These are phyloP conservation scores for Helleia helle DNA, from an alignment of 2,888 invertebrate genomes.

Conservation along the genomic window DNA sequence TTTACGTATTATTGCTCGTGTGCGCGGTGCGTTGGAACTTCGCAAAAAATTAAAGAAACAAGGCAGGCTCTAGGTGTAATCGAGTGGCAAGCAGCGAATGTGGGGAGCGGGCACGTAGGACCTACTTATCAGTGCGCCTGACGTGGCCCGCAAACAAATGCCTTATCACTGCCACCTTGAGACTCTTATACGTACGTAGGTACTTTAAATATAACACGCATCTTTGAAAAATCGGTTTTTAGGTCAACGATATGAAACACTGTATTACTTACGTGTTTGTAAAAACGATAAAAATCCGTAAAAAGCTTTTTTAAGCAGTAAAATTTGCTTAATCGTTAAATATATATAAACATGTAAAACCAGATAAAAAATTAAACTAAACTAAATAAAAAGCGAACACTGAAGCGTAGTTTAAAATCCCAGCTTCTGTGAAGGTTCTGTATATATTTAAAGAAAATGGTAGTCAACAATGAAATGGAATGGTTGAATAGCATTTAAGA, in stretches of 20 bases:
- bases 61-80: slow-evolving; percentile 11
- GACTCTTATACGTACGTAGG: background rate
- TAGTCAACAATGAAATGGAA: background rate
- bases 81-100: slow-evolving; percentile 32
- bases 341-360: too few relatives aligned
- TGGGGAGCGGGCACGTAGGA: slow-evolving; percentile 47
- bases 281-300: too few relatives aligned
- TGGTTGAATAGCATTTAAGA: background rate
- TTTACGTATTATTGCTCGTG: too few relatives aligned
- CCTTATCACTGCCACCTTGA: slow-evolving; percentile 12
- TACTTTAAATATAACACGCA: too few relatives aligned
- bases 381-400: too few relatives aligned
- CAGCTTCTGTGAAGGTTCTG: background rate
- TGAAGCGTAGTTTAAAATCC: too few relatives aligned
- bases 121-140: slow-evolving; percentile 58
- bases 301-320: too few relatives aligned
- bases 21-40: background rate
- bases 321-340: too few relatives aligned
- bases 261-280: too few relatives aligned
- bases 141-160: slow-evolving; percentile 27
- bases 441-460: slow-evolving; percentile 2
- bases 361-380: background rate
- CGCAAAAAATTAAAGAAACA: slow-evolving; percentile 2
- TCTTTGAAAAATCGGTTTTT: too few relatives aligned
- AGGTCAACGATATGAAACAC: too few relatives aligned